Conservation (phyloP, 1,140 invertebrate species). For the Sitobion miscanthi region DNA sequence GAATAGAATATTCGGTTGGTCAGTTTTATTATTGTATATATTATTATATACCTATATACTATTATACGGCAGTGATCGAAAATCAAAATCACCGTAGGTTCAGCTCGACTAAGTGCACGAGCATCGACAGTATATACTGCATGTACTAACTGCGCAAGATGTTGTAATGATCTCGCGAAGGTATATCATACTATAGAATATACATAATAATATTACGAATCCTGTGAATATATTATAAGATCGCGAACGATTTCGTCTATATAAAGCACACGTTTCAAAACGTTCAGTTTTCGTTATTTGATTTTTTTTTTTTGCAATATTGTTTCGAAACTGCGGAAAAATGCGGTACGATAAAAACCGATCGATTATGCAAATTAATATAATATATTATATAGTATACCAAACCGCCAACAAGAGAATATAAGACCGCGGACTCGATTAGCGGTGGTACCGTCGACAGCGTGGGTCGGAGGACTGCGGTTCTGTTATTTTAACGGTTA, state of each 20-base stretch:
- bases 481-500: conserved; percentile 16
- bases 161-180: background rate
- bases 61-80: background rate
- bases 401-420: background rate
- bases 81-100: background rate
- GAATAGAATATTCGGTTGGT: background rate
- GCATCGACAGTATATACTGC: background rate
- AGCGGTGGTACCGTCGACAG: background rate
- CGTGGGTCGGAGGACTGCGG: background rate
- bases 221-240: background rate
- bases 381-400: background rate
- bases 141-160: background rate
- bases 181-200: background rate
- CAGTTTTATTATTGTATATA: background rate
- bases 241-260: background rate
- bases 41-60: background rate
- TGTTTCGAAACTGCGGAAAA: background rate
- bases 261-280: background rate
- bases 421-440: background rate
- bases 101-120: background rate
- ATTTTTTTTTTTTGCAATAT: background rate
- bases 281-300: background rate
- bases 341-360: background rate
- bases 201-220: background rate
- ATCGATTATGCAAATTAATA: background rate